Base-by-base conservation (phyloP, 2,888 invertebrate genomes). In the Calameuta filiformis region DNA sequence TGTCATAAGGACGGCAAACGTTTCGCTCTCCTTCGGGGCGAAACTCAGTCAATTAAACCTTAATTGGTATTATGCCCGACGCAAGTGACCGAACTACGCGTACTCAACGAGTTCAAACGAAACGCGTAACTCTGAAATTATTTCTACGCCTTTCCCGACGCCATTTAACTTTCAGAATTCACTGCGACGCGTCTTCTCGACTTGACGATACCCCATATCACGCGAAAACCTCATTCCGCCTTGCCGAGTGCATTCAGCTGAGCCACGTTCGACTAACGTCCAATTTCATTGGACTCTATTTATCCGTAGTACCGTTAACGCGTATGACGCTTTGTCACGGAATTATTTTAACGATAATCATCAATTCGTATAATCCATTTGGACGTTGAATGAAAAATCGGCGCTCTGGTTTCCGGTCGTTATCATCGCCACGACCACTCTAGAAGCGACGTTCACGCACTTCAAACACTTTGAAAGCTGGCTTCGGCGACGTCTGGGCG, bases 11-110 rank as follows among this genome's bases (percentile, higher is more conserved):
- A 56, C 56, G 56, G 9, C 56, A 2, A 56, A 23, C 56, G 56
- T 56, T 56, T 56, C 23, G 56, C 15, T 56, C 56, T 56, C 56
- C 56, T 56, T 56, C 9, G 56, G 81, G 81, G 85, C 86, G 85
- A 87, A 89, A 87, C 87, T 86, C 87, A 83, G 86, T 86, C 88
- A 89, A 87, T 89, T 87, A 87, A 88, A 85, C 83, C 86, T 87
- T 88, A 88, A 88, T 89, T 89, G 85, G 85, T 81, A 71, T 88
- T 88, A 86, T 81, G 83, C 83, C 83, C 82, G 80, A 76, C 84
- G 83, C 81, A 69, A 35, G 76, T 75, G 74, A 73, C 35, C 73
- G 75, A 84, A 83, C 82, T 82, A 86, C 86, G 89, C 88, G 87
- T 84, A 87, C 86, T 88, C 87, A 87, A 88, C 88, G 83, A 81